These are phyloP conservation scores for Serripes groenlandicus DNA, from an alignment of 2,888 invertebrate species.

Conservation along the genomic window DNA sequence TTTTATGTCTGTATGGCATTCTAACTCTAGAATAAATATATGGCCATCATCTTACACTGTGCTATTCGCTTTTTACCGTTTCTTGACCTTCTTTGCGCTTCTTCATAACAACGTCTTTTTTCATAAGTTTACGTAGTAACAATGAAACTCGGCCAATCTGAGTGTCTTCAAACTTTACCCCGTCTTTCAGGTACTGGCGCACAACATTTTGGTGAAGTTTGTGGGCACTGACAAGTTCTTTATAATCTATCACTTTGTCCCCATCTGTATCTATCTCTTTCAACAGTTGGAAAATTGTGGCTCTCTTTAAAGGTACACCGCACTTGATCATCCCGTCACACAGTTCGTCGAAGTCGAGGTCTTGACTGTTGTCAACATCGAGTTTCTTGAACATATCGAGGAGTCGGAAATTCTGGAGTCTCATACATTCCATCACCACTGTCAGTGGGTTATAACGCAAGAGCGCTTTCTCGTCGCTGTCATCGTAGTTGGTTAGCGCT, in stretches of 20 bases:
- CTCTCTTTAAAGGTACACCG: conserved; percentile 59
- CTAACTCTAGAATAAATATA: no score
- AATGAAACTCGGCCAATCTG: conserved; percentile 65
- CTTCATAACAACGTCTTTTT: conserved; percentile 22
- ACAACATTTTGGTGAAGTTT: conserved; percentile 61
- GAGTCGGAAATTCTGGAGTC: conserved; percentile 67
- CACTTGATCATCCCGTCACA: conserved; percentile 62
- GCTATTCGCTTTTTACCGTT: no score
- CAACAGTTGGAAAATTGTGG: conserved; percentile 47
- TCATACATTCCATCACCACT: conserved; percentile 71
- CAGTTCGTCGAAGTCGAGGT: conserved; percentile 62
- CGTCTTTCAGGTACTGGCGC: conserved; percentile 30
- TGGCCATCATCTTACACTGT: no score
- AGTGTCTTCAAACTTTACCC: conserved; percentile 58
- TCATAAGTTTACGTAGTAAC: conserved; percentile 59
- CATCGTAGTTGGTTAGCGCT: conserved; percentile 28
- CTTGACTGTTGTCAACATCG: conserved; percentile 64
- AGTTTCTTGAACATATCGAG: conserved; percentile 66
- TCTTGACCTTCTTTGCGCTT: no score
- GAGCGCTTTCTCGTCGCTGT: conserved; percentile 50
- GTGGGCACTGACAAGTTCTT: conserved; percentile 66
- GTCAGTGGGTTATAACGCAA: conserved; percentile 64
- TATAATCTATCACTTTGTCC: conserved; percentile 62
- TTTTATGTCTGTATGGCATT: no score
- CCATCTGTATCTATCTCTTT: conserved; percentile 66